Conservation (phyloP, 2,888 invertebrate genomes). For the Stenodera caucasica region DNA sequence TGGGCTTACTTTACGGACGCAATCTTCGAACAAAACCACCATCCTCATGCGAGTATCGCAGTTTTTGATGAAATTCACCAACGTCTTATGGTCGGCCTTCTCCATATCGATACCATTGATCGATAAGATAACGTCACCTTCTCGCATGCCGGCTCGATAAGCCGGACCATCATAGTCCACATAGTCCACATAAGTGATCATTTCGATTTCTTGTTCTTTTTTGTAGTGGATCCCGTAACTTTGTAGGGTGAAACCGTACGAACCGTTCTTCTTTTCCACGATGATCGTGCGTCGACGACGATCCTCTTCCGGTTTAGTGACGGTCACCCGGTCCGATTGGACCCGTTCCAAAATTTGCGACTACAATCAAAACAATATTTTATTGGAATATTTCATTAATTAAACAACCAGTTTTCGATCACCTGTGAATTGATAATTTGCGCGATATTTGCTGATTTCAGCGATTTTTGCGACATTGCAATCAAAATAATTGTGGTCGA, state of each 20-base stretch:
- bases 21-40: constrained; percentile 96
- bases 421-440: neutral
- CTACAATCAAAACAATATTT: constrained; percentile 47
- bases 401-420: too few species aligned
- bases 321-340: constrained; percentile 70
- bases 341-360: constrained; percentile 71
- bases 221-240: constrained; percentile 97
- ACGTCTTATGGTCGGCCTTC: constrained; percentile 87
- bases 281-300: constrained; percentile 88
- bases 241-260: constrained; percentile 95
- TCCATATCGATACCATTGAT: constrained; percentile 97
- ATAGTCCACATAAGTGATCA: constrained; percentile 96
- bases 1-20: constrained; percentile 87
- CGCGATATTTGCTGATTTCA: neutral
- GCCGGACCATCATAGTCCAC: constrained; percentile 93
- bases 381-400: too few species aligned
- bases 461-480: neutral
- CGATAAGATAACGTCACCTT: constrained; percentile 94
- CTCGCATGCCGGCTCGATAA: constrained; percentile 89
- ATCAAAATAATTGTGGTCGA: too few species aligned
- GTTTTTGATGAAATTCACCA: constrained; percentile 89
- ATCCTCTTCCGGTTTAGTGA: constrained; percentile 79
- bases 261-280: constrained; percentile 85
- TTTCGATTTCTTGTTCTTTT: constrained; percentile 90
- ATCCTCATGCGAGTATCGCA: constrained; percentile 91